Base-by-base conservation (phyloP, 2,888 invertebrate species). In the Drymonia ruficornis region DNA sequence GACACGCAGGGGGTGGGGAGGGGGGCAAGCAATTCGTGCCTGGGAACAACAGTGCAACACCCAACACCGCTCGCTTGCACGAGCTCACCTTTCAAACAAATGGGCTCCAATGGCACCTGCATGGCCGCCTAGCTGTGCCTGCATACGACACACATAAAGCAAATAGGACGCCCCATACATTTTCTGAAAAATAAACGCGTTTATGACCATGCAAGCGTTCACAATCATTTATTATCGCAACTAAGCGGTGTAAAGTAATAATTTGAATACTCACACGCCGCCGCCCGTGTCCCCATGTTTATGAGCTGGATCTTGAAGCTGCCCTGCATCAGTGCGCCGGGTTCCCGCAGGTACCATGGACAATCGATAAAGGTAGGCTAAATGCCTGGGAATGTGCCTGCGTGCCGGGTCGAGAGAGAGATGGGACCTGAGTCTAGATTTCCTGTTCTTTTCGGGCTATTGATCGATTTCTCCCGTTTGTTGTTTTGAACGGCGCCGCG, bases 261-360 rank as follows among this genome's bases (percentile, higher is more conserved):
- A 29, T 56, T 15, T 23, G 56, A 65, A 62, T 64, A 77, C 97
- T 97, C 94, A 98, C 98, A 98, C 87, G 97, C 97, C 86, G 97
- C 98, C 86, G 97, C 97, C 94, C 97, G 95, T 75, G 98, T 98
- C 90, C 97, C 98, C 98, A 98, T 98, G 91, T 95, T 96, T 91
- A 95, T 94, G 78, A 95, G 94, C 84, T 95, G 95, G 78, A 94
- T 94, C 93, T 93, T 94, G 90, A 95, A 95, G 87, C 94, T 95
- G 89, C 94, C 94, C 89, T 94, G 94, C 95, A 95, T 95, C 88
- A 81, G 83, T 80, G 75, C 80, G 84, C 77, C 76, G 83, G 77
- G 76, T 78, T 70, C 78, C 72, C 76, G 69, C 78, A 73, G 75
- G 74, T 76, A 76, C 63, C 79, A 81, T 74, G 60, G 70, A 77